A percentile compares a stretch with the other conserved stretches of the same genome.
These are phyloP conservation scores for Mesaphorura yosii DNA, from an alignment of 1,140 invertebrate species.

Conservation along the genomic window DNA sequence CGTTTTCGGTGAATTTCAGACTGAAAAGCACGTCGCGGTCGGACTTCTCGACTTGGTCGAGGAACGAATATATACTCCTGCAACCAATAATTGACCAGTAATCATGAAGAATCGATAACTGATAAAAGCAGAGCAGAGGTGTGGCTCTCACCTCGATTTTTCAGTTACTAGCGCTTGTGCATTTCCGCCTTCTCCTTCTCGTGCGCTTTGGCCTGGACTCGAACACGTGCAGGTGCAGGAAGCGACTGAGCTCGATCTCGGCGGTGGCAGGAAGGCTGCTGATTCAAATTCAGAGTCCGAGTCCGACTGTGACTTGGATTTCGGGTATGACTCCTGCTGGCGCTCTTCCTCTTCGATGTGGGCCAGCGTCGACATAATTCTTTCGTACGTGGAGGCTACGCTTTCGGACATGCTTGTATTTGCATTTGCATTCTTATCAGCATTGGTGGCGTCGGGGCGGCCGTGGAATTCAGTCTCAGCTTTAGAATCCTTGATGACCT, in stretches of 20 bases:
- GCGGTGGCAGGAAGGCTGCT: background rate
- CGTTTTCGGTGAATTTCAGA: slow-evolving; percentile 16
- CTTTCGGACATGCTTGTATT: background rate
- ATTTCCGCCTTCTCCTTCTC: slow-evolving; percentile 9
- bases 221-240: background rate
- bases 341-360: slow-evolving; percentile 18
- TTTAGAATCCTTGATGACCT: background rate
- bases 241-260: background rate
- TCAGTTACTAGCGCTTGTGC: background rate
- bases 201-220: background rate
- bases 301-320: background rate
- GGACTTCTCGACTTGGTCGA: slow-evolving; percentile 27
- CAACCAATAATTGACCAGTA: background rate
- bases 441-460: background rate
- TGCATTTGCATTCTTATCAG: too few species aligned
- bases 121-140: too few species aligned
- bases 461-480: background rate
- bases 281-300: background rate
- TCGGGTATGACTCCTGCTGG: background rate
- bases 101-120: background rate
- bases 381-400: background rate
- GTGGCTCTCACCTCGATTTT: too few species aligned
- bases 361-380: slow-evolving; percentile 9
- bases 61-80: slow-evolving; percentile 26
- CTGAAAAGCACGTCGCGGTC: slow-evolving; percentile 24